Evolutionary conservation across 2,113 vertebrate genomes (phyloP).

Genomic region (Actenoides hombroni): DNA sequence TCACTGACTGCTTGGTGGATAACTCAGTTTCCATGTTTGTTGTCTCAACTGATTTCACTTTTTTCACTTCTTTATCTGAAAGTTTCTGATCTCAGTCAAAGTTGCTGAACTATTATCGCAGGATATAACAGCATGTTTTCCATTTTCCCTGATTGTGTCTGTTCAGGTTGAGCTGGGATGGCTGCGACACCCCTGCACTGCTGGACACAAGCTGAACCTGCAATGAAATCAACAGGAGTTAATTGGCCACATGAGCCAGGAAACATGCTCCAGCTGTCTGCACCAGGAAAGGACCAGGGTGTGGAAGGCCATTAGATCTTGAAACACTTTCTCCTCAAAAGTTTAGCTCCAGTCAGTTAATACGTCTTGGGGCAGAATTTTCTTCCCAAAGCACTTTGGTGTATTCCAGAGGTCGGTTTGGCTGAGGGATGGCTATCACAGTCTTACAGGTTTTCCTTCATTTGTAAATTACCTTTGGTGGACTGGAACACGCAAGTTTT

Average conservation of each 20-base stretch:
- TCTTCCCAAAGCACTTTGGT: background rate
- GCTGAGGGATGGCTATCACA: background rate
- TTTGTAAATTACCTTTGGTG: background rate
- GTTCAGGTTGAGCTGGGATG: accelerated
- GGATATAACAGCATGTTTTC: background rate
- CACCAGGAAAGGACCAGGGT: background rate
- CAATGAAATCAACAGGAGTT: background rate
- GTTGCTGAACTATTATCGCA: background rate
- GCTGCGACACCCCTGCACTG: background rate
- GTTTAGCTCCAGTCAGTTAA: background rate
- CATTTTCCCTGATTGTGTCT: background rate
- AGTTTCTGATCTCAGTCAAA: background rate
- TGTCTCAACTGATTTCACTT: background rate
- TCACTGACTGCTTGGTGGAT: background rate
- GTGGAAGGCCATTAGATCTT: background rate
- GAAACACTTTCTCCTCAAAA: background rate
- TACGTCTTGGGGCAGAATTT: background rate
- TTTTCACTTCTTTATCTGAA: background rate
- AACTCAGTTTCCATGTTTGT: background rate
- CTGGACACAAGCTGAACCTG: background rate
- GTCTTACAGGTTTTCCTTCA: background rate
- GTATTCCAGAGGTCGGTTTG: background rate
- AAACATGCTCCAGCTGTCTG: accelerated
- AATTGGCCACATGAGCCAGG: background rate
- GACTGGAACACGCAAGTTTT: background rate